A percentile compares a stretch with the other conserved stretches of the same genome.
Evolutionary conservation across 2,797 vertebrate species (phyloP).

Genomic region (Lycodopsis pacificus): DNA sequence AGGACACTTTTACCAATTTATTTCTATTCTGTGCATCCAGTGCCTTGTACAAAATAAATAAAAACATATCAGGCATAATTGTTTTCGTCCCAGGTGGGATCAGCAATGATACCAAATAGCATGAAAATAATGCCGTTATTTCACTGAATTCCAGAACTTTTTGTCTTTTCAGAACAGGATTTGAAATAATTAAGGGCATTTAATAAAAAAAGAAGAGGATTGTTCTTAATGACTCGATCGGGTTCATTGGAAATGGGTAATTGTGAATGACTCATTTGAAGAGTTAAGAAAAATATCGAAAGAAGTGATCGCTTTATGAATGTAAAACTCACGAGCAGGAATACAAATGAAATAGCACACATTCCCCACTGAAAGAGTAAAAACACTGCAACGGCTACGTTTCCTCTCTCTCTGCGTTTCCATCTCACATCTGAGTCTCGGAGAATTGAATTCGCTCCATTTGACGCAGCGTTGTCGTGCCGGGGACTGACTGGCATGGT

Average conservation of each 20-base stretch:
- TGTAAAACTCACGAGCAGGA: background rate
- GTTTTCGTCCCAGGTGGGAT: background rate
- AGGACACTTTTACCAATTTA: background rate
- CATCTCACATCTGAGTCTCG: constrained; percentile 32
- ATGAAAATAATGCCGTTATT: background rate
- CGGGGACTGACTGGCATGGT: constrained; percentile 77
- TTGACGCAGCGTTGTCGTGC: constrained; percentile 57
- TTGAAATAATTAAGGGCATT: background rate
- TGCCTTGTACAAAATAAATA: background rate
- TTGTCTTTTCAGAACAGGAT: background rate
- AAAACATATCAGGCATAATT: background rate
- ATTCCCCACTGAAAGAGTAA: constrained; percentile 26
- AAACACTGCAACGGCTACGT: constrained; percentile 5
- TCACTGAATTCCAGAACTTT: background rate
- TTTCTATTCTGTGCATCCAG: background rate
- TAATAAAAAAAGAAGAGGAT: background rate
- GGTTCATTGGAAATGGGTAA: background rate
- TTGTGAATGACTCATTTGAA: background rate
- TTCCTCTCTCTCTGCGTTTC: constrained; percentile 41
- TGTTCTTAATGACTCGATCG: background rate
- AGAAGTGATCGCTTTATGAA: background rate
- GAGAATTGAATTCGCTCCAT: constrained; percentile 64
- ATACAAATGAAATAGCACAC: constrained; percentile 6
- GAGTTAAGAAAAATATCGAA: background rate
- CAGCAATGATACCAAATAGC: background rate